These are phyloP conservation scores for Cordilura impudica DNA, from an alignment of 2,888 invertebrate species.

Conservation along the genomic window DNA sequence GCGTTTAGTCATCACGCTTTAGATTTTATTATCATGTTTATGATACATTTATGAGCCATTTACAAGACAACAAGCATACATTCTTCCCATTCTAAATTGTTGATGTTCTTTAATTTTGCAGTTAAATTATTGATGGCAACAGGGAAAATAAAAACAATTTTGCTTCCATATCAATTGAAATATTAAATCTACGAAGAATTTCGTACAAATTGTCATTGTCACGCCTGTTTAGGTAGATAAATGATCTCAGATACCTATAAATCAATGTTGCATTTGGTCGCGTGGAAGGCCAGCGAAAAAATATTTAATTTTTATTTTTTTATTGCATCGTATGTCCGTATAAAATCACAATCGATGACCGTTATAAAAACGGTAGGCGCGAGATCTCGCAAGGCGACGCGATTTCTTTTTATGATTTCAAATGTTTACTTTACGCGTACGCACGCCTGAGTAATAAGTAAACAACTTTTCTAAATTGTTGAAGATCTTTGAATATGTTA, in stretches of 20 bases:
- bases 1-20: constrained; percentile 36
- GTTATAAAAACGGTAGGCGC: constrained; percentile 61
- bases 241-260: not conserved
- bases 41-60: constrained; percentile 53
- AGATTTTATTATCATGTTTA: constrained; percentile 48
- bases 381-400: constrained; percentile 46
- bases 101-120: not conserved
- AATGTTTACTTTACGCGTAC: constrained; percentile 4
- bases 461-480: constrained; percentile 36
- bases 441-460: constrained; percentile 31
- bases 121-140: not conserved
- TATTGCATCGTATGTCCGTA: constrained; percentile 38
- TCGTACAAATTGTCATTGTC: constrained; percentile 49
- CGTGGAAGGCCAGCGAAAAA: constrained; percentile 47
- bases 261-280: constrained; percentile 22
- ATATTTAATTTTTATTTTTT: constrained; percentile 15
- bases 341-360: constrained; percentile 19
- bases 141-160: constrained; percentile 1
- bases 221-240: constrained; percentile 26
- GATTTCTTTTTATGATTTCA: constrained; percentile 39
- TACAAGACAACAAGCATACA: constrained; percentile 15
- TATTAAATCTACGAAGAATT: constrained; percentile 50
- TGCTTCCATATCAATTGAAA: constrained; percentile 49
- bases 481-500: not conserved
- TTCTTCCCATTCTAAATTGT: not conserved